Conservation (phyloP, 2,113 vertebrate genomes). For the Phoenicopterus ruber region DNA sequence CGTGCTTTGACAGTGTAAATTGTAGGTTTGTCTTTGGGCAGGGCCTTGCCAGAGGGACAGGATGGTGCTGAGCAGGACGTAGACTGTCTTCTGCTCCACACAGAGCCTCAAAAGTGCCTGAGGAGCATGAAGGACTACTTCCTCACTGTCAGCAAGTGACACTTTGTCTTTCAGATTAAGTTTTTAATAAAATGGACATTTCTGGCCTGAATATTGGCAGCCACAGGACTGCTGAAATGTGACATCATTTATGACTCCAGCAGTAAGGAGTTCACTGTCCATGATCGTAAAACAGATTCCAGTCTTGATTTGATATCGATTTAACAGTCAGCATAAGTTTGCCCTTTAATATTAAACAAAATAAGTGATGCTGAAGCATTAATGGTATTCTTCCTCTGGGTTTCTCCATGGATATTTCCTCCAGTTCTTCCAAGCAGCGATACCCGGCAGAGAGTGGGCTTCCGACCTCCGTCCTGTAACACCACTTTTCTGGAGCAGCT, state of each 20-base stretch:
- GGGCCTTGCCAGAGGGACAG: neutral
- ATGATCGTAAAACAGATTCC: conserved; percentile 71
- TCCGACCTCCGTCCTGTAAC: neutral
- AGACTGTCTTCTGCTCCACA: neutral
- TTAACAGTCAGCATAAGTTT: conserved; percentile 74
- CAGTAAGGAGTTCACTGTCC: conserved; percentile 60
- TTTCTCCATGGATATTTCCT: conserved; percentile 41
- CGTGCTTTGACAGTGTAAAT: neutral
- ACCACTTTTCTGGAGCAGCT: neutral
- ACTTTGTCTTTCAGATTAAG: conserved; percentile 57
- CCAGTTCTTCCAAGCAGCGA: neutral
- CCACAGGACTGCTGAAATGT: conserved; percentile 54
- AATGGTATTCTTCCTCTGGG: neutral
- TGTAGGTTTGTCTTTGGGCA: neutral
- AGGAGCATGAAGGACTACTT: conserved; percentile 1
- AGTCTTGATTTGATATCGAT: conserved; percentile 77
- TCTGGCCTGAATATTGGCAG: conserved; percentile 58
- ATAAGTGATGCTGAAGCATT: conserved; percentile 63
- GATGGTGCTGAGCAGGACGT: neutral
- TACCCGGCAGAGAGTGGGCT: neutral
- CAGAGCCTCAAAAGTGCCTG: neutral
- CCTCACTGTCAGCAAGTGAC: conserved; percentile 37
- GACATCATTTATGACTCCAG: conserved; percentile 73
- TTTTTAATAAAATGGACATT: conserved; percentile 69
- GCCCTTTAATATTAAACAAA: conserved; percentile 72